Evolutionary conservation across 2,888 invertebrate genomes (phyloP).

Genomic region (Aspidiotus destructor): DNA sequence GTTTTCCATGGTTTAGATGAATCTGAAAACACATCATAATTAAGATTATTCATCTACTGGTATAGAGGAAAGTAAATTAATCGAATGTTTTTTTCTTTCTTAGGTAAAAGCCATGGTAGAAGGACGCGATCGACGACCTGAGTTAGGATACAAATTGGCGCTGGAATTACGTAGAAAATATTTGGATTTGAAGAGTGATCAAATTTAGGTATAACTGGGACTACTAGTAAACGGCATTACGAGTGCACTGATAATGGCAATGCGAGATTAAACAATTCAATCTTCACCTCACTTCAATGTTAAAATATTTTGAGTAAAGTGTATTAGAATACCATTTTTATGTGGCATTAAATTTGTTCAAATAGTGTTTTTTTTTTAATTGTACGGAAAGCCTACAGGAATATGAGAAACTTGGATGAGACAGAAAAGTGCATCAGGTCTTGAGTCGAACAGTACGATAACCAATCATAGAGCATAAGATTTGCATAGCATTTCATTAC

Average conservation of each 20-base stretch:
- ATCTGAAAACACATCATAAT: background rate
- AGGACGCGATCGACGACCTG: constrained; percentile 75
- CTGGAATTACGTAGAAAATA: constrained; percentile 56
- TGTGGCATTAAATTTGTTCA: no score
- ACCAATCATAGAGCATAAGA: no score
- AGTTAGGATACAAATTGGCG: constrained; percentile 78
- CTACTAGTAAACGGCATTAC: no score
- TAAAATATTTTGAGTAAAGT: no score
- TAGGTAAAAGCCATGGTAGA: constrained; percentile 79
- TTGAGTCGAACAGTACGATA: no score
- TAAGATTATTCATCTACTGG: background rate
- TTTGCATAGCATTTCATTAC: no score
- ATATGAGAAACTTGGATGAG: no score
- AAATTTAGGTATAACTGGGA: no score
- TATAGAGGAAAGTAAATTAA: background rate
- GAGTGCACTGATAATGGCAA: background rate
- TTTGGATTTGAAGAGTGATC: background rate
- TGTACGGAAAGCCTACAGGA: no score
- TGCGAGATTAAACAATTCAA: background rate
- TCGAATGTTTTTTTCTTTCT: constrained; percentile 34
- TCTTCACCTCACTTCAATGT: background rate
- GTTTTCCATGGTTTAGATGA: background rate
- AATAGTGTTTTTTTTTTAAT: no score
- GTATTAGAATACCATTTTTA: no score
- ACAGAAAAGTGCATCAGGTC: no score